Conservation (phyloP, 2,888 invertebrate genomes). For the Galeopsomyia nigrocyanea region DNA sequence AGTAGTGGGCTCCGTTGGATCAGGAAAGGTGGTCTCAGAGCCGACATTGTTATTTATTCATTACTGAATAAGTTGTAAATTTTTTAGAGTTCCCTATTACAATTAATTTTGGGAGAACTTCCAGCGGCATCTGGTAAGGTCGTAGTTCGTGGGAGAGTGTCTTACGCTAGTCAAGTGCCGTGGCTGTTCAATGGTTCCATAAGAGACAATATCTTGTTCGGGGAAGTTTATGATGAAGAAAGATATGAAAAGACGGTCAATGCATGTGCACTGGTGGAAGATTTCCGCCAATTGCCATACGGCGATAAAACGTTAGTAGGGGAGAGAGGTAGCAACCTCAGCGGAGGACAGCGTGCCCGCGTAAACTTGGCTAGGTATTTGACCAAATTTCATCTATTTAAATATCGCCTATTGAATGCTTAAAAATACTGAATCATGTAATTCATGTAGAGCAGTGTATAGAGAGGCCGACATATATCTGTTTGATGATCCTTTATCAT, state of each 20-base stretch:
- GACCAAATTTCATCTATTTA: not conserved
- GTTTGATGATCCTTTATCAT: conserved; percentile 84
- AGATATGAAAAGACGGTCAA: conserved; percentile 72
- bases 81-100: conserved; percentile 73
- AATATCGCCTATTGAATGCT: not conserved
- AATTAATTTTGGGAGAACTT: conserved; percentile 81
- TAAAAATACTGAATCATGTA: not conserved
- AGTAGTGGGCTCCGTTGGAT: no score
- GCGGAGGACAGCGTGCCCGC: conserved; percentile 85
- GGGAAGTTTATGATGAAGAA: conserved; percentile 73
- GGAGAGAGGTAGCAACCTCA: conserved; percentile 81
- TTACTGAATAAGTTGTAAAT: no score
- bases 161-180: conserved; percentile 84
- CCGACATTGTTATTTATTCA: no score
- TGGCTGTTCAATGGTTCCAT: conserved; percentile 83
- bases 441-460: conserved; percentile 70
- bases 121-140: conserved; percentile 74
- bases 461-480: conserved; percentile 82
- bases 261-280: conserved; percentile 76
- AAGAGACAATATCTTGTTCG: conserved; percentile 85
- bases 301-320: conserved; percentile 84
- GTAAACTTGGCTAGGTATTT: conserved; percentile 72
- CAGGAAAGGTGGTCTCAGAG: no score
- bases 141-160: conserved; percentile 74
- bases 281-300: conserved; percentile 78